Percentiles rank a stretch among this genome's conserved stretches.
These are phyloP conservation scores for Gobio occitaniae DNA, from an alignment of 2,797 vertebrate genomes.

Conservation along the genomic window DNA sequence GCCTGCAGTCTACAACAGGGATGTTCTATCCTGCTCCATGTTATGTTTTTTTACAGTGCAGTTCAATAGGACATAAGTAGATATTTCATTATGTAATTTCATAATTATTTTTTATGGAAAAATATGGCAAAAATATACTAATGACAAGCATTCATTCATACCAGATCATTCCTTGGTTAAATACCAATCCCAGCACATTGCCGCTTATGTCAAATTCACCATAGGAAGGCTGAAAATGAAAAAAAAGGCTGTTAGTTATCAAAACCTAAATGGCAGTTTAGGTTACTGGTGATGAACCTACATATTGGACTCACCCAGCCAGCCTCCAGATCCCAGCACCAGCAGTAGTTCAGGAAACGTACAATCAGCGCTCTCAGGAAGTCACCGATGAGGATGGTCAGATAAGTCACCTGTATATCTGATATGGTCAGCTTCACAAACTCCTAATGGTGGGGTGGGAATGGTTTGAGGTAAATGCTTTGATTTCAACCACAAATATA, in stretches of 20 bases:
- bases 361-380: constrained; percentile 95
- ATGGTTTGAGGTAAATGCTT: background rate
- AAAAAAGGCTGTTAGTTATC: constrained; percentile 26
- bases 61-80: no score
- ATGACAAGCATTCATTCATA: constrained; percentile 65
- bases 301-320: constrained; percentile 88
- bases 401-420: constrained; percentile 94
- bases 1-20: background rate
- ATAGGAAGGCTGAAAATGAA: constrained; percentile 87
- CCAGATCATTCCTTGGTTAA: constrained; percentile 99
- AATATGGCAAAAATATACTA: no score
- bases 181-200: constrained; percentile 94
- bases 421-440: constrained; percentile 96
- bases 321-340: constrained; percentile 99
- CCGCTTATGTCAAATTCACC: constrained; percentile 98
- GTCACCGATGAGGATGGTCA: constrained; percentile 96
- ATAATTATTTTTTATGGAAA: no score
- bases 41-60: no score
- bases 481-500: background rate
- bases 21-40: background rate
- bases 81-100: no score
- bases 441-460: constrained; percentile 79
- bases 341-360: constrained; percentile 97
- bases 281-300: background rate
- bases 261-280: background rate